Evolutionary conservation across 1,140 invertebrate genomes (phyloP).

Genomic region (Macrobrachium nipponense): DNA sequence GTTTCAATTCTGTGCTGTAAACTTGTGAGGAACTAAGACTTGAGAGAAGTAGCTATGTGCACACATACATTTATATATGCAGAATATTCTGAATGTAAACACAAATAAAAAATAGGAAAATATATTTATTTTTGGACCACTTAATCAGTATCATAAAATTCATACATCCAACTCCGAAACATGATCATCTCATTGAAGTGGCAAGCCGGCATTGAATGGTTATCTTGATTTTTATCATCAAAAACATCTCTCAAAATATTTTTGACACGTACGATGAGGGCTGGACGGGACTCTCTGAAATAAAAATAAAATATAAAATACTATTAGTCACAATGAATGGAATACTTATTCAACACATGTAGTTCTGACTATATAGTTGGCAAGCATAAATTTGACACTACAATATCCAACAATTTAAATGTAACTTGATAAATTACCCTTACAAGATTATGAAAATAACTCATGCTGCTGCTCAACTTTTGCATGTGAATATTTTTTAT

Average conservation of each 20-base stretch:
- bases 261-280: constrained; percentile 18
- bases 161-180: constrained; percentile 26
- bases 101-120: too few species aligned
- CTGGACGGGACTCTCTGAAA: constrained; percentile 33
- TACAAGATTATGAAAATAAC: neutral
- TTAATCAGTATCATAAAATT: neutral
- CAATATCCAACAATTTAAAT: neutral
- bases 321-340: neutral
- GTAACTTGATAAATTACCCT: neutral
- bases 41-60: too few species aligned
- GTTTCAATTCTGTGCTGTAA: too few species aligned
- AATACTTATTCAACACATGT: neutral
- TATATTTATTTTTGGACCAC: too few species aligned
- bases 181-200: constrained; percentile 44
- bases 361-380: neutral
- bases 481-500: too few species aligned
- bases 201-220: constrained; percentile 4
- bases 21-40: too few species aligned
- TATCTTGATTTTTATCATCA: constrained; percentile 31
- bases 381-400: too few species aligned
- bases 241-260: constrained; percentile 25
- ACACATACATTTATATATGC: too few species aligned
- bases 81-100: too few species aligned
- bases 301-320: neutral
- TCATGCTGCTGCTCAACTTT: neutral